Conservation (phyloP, 2,888 invertebrate species). For the Pterobdella sp. region DNA sequence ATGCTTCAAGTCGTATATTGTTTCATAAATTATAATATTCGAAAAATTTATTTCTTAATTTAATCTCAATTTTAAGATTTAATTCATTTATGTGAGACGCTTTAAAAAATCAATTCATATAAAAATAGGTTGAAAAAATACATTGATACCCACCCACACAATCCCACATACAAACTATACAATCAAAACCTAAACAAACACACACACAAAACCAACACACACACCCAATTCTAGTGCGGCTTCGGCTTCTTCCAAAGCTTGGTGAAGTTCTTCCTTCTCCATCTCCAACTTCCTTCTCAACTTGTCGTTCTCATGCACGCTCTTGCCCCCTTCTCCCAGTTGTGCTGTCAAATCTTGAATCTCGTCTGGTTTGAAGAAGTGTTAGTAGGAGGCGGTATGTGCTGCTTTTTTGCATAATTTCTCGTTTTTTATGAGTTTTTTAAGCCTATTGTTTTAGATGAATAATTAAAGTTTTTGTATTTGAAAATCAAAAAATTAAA, state of each 20-base stretch:
- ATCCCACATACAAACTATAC: background rate
- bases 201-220: background rate
- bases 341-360: constrained; percentile 99
- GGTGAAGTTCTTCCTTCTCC: constrained; percentile 98
- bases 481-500: background rate
- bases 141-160: background rate
- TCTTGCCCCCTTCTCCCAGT: constrained; percentile 97
- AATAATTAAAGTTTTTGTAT: background rate
- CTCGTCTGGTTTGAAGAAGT: constrained; percentile 62
- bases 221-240: constrained; percentile 76
- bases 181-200: background rate
- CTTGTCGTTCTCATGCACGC: constrained; percentile 98
- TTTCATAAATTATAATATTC: too few relatives aligned
- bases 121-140: too few relatives aligned
- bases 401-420: too few relatives aligned
- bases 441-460: background rate
- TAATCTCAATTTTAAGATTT: too few relatives aligned
- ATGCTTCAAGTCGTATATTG: too few relatives aligned
- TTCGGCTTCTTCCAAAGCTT: constrained; percentile 97
- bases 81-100: too few relatives aligned
- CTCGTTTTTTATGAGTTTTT: too few relatives aligned
- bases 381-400: background rate
- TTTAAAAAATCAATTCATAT: too few relatives aligned
- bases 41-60: too few relatives aligned
- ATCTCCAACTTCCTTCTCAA: constrained; percentile 94